Base-by-base conservation (phyloP, 2,888 invertebrate genomes). In the Chrysomela aeneicollis region DNA sequence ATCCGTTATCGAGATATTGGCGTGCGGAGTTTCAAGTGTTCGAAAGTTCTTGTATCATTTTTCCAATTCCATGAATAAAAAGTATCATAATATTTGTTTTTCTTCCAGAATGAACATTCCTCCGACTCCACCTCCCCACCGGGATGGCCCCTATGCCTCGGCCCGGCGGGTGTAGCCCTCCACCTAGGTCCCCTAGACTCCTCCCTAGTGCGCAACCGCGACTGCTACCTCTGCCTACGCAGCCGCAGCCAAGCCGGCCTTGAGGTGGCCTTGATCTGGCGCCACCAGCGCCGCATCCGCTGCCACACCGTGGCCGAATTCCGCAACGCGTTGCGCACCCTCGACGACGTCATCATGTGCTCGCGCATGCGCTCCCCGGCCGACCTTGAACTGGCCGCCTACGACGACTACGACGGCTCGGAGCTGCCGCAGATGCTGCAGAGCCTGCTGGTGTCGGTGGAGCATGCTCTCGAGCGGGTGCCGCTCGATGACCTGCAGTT, bases 81-180 rank as follows among this genome's bases (percentile, higher is more conserved):
- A n/a, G n/a, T n/a, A n/a, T n/a, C n/a, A n/a, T n/a, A n/a, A n/a
- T n/a, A n/a, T n/a, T n/a, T n/a, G n/a, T 51, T 32, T 59, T 55
- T 64, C 47, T 84, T 85, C 46, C 86, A 89, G 89, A 84, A 83
- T 75, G 81, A 85, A 80, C 84, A 85, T 77, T 81, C 84, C 71
- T 84, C 82, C 68, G 75, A 77, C 69, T 71, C 74, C 61, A 71
- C 77, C 64, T 79, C 86, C 75, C 86, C 87, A 72, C 80, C 84
- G 78, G 90, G 89, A 81, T 90, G 90, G 90, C 90, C 90, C 66
- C 82, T 90, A 81, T 87, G 87, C 78, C 84, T 89, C 76, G 86
- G 86, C 74, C 80, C 79, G 62, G 85, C 86, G 77, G 89, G 88
- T 73, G 82, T 90, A 78, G 85, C 88, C 74, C 82, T 89, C 74